Conservation (phyloP, 2,113 vertebrate genomes). For the Nesogale talazaci region DNA sequence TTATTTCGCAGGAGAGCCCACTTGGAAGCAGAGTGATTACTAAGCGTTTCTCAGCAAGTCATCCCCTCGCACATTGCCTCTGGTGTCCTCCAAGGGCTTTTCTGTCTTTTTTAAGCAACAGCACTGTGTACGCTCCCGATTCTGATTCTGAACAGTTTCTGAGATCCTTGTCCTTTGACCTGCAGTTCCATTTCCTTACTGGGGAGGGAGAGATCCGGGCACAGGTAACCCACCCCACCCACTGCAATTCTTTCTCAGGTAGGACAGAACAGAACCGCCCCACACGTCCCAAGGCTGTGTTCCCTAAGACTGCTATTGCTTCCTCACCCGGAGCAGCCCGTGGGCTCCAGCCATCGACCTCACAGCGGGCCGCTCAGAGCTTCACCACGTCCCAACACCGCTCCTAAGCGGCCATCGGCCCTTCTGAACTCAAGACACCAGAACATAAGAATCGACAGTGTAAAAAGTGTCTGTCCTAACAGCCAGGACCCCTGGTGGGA, state of each 20-base stretch:
- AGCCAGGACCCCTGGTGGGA: not conserved
- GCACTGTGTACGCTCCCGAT: not conserved
- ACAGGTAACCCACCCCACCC: not conserved
- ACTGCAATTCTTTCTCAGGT: not conserved
- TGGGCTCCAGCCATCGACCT: too few relatives aligned
- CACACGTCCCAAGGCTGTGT: not conserved
- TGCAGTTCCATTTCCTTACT: not conserved
- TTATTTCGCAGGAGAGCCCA: not conserved
- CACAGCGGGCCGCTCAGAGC: too few relatives aligned
- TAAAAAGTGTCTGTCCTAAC: not conserved
- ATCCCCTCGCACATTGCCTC: not conserved
- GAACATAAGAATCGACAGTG: not conserved
- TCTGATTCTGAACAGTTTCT: not conserved
- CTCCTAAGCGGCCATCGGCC: too few relatives aligned
- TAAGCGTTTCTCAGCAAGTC: not conserved
- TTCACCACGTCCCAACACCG: too few relatives aligned
- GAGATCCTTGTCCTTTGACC: not conserved
- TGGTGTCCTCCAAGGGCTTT: constrained; percentile 63
- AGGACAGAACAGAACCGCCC: not conserved
- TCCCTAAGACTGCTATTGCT: too few relatives aligned
- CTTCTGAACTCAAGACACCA: too few relatives aligned
- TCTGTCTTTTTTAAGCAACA: not conserved
- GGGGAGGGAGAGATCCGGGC: too few relatives aligned
- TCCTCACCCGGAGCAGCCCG: too few relatives aligned
- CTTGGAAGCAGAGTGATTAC: not conserved